A percentile compares a stretch with the other conserved stretches of the same genome.
phyloP scores from a whole-genome alignment of 2,113 vertebrate species.

The Nymphicus hollandicus region DNA sequence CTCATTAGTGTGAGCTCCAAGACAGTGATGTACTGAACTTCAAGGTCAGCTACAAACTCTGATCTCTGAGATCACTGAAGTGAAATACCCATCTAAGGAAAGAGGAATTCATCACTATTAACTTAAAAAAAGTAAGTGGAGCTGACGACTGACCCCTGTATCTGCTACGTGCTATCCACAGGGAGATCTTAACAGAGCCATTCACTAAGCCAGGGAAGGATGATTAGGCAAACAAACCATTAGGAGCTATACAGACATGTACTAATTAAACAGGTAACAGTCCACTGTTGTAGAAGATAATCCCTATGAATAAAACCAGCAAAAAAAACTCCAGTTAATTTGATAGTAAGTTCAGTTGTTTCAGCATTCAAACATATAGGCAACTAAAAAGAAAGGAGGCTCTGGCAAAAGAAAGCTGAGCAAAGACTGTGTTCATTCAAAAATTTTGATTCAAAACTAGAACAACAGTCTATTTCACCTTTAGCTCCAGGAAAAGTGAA shows the following conservation, averaged over 20 bases:
- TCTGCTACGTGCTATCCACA: background rate
- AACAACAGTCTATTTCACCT: background rate
- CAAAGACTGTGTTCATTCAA: background rate
- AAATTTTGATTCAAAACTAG: background rate
- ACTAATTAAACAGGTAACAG: background rate
- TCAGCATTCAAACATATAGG: background rate
- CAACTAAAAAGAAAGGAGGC: background rate
- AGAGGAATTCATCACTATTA: background rate
- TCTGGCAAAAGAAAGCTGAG: background rate
- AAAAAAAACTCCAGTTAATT: background rate
- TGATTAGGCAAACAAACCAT: background rate
- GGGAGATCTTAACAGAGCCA: background rate
- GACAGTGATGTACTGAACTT: background rate
- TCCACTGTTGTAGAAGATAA: background rate
- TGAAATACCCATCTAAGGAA: background rate
- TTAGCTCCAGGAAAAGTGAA: background rate
- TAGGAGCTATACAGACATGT: background rate
- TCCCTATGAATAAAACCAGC: background rate
- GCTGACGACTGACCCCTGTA: background rate
- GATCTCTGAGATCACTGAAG: conserved; percentile 10
- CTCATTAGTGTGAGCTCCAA: background rate
- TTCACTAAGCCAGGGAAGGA: background rate
- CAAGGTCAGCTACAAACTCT: background rate
- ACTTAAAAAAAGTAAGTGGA: background rate
- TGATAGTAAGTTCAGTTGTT: background rate